These are phyloP conservation scores for Dasyprocta punctata DNA, from an alignment of 2,113 vertebrate genomes.

Conservation along the genomic window DNA sequence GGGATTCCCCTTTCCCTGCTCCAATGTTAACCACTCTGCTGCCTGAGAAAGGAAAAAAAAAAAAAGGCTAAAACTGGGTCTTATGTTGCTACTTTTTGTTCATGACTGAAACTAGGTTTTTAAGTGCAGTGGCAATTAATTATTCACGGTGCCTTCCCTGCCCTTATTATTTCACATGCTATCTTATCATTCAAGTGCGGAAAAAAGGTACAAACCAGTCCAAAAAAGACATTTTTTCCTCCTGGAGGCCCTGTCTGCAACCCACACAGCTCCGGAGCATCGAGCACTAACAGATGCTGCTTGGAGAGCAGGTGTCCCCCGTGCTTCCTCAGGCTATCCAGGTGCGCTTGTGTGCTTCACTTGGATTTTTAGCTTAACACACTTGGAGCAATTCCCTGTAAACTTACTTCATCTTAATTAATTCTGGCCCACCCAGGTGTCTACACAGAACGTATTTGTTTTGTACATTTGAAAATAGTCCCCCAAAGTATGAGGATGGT, in stretches of 20 bases:
- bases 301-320: fast-evolving
- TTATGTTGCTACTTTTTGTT: background rate
- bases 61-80: background rate
- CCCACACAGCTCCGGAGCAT: background rate
- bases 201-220: background rate
- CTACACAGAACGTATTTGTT: background rate
- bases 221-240: background rate
- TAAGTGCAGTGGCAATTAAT: conserved; percentile 42
- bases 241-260: background rate
- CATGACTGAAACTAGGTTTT: conserved; percentile 53
- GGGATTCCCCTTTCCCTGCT: background rate
- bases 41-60: background rate
- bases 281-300: fast-evolving
- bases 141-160: conserved; percentile 44
- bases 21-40: background rate
- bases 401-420: background rate
- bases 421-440: background rate
- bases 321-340: background rate
- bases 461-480: background rate
- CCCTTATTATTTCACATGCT: background rate
- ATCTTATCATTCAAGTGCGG: conserved; percentile 10
- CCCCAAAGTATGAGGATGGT: background rate
- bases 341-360: background rate
- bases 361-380: background rate
- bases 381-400: background rate